Conservation (phyloP, 2,888 invertebrate genomes). For the Crematogaster levior region DNA sequence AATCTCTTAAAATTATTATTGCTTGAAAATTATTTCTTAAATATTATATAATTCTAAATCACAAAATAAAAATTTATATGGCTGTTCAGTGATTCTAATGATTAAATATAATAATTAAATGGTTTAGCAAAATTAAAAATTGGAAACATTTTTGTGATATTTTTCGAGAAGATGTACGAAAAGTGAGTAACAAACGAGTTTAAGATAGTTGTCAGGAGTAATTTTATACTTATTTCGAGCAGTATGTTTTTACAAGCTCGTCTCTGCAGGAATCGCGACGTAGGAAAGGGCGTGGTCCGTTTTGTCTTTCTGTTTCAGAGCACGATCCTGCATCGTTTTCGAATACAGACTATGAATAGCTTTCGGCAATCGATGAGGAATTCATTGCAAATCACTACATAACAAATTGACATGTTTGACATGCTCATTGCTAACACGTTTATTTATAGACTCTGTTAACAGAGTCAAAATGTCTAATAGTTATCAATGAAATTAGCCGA, state of each 20-base stretch:
- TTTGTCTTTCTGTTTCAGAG: constrained; percentile 13
- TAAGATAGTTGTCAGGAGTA: not conserved
- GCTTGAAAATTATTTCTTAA: not conserved
- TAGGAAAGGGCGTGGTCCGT: constrained; percentile 45
- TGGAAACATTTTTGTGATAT: not conserved
- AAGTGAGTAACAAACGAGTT: constrained; percentile 6
- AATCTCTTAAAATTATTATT: not conserved
- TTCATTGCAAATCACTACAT: constrained; percentile 25
- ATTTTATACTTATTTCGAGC: constrained; percentile 3
- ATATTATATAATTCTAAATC: not conserved
- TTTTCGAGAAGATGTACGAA: not conserved
- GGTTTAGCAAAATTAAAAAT: not conserved
- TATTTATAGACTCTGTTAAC: not conserved
- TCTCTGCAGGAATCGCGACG: not conserved
- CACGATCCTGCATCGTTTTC: constrained; percentile 16
- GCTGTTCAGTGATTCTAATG: not conserved
- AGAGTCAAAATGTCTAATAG: not conserved
- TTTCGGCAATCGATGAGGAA: constrained; percentile 35
- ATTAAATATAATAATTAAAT: no score
- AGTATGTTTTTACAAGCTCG: not conserved
- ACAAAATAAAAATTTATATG: constrained; percentile 1
- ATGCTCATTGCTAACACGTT: constrained; percentile 4
- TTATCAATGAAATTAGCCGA: not conserved
- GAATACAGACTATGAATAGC: constrained; percentile 29
- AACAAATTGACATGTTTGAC: constrained; percentile 22